A percentile compares a stretch with the other conserved stretches of the same genome.
Conservation (phyloP, 2,888 invertebrate species). For the Lottia gigantea region DNA sequence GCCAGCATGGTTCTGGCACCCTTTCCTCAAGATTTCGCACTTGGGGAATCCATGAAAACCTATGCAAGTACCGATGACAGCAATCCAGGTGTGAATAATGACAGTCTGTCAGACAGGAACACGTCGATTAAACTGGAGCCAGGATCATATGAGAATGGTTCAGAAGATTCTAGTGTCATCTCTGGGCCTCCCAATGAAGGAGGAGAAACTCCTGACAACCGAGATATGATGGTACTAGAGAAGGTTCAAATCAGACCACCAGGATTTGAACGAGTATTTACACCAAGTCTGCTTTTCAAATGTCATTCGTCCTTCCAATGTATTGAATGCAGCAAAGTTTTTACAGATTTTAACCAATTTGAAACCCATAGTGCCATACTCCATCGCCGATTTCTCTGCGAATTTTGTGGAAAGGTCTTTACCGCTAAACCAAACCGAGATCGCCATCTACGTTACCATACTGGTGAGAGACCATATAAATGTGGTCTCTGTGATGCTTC, state of each 20-base stretch:
- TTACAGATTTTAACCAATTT: conserved; percentile 50
- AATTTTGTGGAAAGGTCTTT: conserved; percentile 63
- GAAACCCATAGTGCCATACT: conserved; percentile 57
- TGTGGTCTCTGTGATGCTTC: conserved; percentile 53
- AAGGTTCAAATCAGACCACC: conserved; percentile 31
- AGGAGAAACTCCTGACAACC: background rate
- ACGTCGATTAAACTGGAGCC: background rate
- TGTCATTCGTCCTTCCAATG: conserved; percentile 42
- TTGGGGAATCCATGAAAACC: conserved; percentile 10
- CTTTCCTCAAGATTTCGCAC: background rate
- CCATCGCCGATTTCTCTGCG: conserved; percentile 62
- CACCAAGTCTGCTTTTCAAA: conserved; percentile 46
- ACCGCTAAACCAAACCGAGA: conserved; percentile 65
- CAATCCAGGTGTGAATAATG: conserved; percentile 4
- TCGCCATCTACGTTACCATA: conserved; percentile 65
- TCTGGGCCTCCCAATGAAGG: background rate
- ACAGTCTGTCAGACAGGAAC: background rate
- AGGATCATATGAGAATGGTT: background rate
- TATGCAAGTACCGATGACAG: conserved; percentile 7
- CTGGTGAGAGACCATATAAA: conserved; percentile 61
- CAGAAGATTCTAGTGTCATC: background rate
- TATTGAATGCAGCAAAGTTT: conserved; percentile 44
- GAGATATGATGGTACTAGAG: conserved; percentile 8
- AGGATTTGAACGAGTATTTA: conserved; percentile 48
- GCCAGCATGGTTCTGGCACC: conserved; percentile 9